Conservation (phyloP, 2,888 invertebrate genomes). For the Arctia plantaginis region DNA sequence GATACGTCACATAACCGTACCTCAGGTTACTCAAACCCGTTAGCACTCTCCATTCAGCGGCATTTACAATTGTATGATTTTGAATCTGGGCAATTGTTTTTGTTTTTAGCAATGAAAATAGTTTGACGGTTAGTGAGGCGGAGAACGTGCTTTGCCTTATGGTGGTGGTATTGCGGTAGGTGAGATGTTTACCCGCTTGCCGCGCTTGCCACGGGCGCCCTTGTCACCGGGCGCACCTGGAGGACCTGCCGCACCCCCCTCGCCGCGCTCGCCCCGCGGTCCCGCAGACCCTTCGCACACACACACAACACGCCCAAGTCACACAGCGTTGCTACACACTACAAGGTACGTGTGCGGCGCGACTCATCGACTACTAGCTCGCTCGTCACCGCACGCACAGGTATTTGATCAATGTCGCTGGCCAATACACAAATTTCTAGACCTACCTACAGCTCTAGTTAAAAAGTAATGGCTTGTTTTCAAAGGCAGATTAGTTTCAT, state of each 20-base stretch:
- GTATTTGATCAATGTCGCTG: not conserved
- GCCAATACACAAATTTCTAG: not conserved
- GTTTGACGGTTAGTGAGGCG: not conserved
- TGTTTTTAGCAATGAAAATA: not conserved
- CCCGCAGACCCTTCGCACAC: conserved; percentile 86
- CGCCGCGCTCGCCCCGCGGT: conserved; percentile 92
- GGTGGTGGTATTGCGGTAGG: not conserved
- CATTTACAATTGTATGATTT: not conserved
- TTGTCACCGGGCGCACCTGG: conserved; percentile 94
- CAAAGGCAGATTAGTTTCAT: too few relatives aligned
- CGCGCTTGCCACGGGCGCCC: conserved; percentile 96
- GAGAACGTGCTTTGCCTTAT: not conserved
- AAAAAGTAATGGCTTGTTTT: not conserved
- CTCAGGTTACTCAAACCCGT: not conserved
- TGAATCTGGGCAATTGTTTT: not conserved
- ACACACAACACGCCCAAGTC: conserved; percentile 12
- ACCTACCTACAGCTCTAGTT: not conserved
- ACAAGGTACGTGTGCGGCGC: not conserved
- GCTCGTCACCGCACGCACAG: not conserved
- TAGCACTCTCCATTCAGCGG: not conserved
- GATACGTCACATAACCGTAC: not conserved
- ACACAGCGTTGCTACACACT: not conserved
- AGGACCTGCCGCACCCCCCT: conserved; percentile 91
- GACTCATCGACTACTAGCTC: not conserved
- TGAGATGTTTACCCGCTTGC: conserved; percentile 92